Evolutionary conservation across 2,113 vertebrate genomes (phyloP).

Genomic region (Sisor rabdophorus): DNA sequence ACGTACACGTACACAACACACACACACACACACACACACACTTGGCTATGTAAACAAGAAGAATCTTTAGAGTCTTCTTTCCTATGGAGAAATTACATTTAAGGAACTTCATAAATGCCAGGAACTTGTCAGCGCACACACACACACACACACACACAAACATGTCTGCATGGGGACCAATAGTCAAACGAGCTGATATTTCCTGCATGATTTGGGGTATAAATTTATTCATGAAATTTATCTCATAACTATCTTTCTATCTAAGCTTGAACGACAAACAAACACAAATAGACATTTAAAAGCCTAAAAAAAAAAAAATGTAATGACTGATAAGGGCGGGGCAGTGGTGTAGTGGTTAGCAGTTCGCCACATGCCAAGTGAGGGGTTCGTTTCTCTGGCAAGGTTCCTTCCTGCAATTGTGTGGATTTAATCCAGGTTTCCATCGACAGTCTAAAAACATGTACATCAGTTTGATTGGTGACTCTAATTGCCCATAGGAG

Average conservation of each 20-base stretch:
- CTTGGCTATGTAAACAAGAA: neutral
- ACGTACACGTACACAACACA: neutral
- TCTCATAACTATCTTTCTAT: neutral
- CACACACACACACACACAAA: too few relatives aligned
- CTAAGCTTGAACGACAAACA: neutral
- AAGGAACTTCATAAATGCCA: constrained; percentile 1
- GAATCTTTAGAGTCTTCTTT: neutral
- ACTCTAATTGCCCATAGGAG: too few relatives aligned
- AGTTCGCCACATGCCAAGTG: too few relatives aligned
- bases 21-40: constrained; percentile 20
- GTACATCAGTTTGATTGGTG: too few relatives aligned
- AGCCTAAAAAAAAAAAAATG: neutral
- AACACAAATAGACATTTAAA: neutral
- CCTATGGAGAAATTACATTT: constrained; percentile 7
- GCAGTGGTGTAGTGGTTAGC: too few relatives aligned
- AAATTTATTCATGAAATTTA: too few relatives aligned
- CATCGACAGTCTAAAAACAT: too few relatives aligned
- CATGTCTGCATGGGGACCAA: neutral
- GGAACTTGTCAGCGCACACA: constrained; percentile 14
- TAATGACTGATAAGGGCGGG: neutral
- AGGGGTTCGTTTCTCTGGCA: too few relatives aligned
- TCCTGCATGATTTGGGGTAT: too few relatives aligned
- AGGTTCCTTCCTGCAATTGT: too few relatives aligned
- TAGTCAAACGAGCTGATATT: too few relatives aligned
- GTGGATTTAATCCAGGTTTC: too few relatives aligned